These are phyloP conservation scores for Phrynosoma blainvillii DNA, from an alignment of 2,113 vertebrate genomes.

Conservation along the genomic window DNA sequence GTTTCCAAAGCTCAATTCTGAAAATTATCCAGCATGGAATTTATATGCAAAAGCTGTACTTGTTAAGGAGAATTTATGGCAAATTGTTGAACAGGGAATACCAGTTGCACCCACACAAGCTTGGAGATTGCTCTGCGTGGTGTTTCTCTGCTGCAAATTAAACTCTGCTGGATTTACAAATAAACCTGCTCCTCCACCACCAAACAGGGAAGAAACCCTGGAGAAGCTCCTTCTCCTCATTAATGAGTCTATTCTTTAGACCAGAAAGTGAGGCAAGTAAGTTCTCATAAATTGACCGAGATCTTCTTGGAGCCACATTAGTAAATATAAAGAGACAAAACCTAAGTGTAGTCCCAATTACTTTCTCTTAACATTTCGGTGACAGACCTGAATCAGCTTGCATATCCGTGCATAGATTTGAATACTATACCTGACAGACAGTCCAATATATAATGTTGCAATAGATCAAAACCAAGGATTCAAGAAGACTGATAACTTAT, in stretches of 20 bases:
- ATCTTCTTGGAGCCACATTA: neutral
- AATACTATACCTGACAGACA: neutral
- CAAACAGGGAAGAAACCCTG: slow-evolving; percentile 4
- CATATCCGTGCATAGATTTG: neutral
- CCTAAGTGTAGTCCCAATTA: neutral
- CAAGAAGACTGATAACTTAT: too few relatives aligned
- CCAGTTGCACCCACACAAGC: too few relatives aligned
- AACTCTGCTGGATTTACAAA: too few relatives aligned
- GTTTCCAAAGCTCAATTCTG: too few relatives aligned
- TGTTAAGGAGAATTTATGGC: too few relatives aligned
- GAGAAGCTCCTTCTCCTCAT: neutral
- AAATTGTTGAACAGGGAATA: too few relatives aligned
- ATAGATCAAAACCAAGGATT: too few relatives aligned
- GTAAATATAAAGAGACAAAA: neutral
- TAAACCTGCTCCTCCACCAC: too few relatives aligned
- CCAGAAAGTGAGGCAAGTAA: neutral
- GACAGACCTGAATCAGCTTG: neutral
- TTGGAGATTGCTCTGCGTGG: too few relatives aligned
- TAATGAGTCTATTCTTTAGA: neutral
- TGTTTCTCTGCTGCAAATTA: too few relatives aligned
- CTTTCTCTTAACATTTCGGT: neutral
- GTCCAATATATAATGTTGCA: neutral
- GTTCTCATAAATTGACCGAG: neutral
- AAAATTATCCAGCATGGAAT: too few relatives aligned
- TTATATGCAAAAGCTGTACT: too few relatives aligned